Evolutionary conservation across 2,797 vertebrate species (phyloP), one percentile per base, ranked within the genome.

Genomic region (Parauchenoglanis ngamensis): DNA sequence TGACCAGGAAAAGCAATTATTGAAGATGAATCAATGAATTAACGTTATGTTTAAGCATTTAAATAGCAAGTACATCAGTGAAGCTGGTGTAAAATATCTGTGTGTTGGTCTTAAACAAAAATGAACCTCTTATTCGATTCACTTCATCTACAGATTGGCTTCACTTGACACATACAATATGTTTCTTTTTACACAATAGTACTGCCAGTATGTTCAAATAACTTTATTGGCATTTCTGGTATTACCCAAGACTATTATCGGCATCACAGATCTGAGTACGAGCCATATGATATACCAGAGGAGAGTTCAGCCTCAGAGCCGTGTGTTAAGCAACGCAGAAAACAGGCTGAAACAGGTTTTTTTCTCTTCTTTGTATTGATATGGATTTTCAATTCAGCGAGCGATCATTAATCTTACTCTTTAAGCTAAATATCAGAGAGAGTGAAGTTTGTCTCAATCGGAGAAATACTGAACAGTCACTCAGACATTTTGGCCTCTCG

Each of bases 401-500:
- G 15, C 56, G 12, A 12, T 61, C 57, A 2, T 46, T 68, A 56
- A 86, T 67, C 75, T 67, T 46, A 35, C 11, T 78, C 28, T 68
- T 40, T 72, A 46, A 65, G 44, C 28, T 35, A 72, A 84, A 72
- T 40, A 86, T 86, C 49, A 77, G 46, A 40, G 49, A n/a, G 0
- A 31, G 28, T 40, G 52, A 67, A 56, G 25, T 81, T 86, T 46
- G n/a, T 81, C 31, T 80, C 46, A 72, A 84, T 87, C 35, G 8
- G 15, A 80, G 57, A 73, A 87, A 72, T 86, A 44, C n/a, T 86
- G 88, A 85, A 85, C 86, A 63, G 63, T 89, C 28, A 84, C 44
- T 79, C 78, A 72, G 78, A 46, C 85, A 57, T 90, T 84, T 84
- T 59, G 79, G 84, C 85, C 83, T 89, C 83, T 59, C 52, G 83